Evolutionary conservation across 2,113 vertebrate genomes (phyloP), one percentile per base, ranked within the genome.

Genomic region (Halichoeres trimaculatus): DNA sequence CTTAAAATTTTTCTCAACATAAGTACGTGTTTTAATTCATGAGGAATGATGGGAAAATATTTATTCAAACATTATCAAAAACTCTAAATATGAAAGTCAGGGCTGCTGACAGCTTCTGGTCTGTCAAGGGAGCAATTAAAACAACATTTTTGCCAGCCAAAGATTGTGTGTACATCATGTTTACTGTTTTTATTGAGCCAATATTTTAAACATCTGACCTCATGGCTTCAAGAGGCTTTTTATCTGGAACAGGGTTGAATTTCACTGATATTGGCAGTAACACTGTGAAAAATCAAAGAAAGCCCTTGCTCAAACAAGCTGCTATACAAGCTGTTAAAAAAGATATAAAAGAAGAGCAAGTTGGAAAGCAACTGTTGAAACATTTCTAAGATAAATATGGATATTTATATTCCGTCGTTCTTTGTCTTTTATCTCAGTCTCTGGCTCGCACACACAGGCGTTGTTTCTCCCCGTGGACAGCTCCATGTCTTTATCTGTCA

Each of bases 401-500:
- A 62, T 34, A 51, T 58, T 41, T 78, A 57, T 76, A 53, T 85
- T 70, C 45, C 56, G n/a, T 59, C 17, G 72, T 80, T 26, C 8
- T 85, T 83, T 68, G 64, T 81, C 60, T 83, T 81, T 79, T 61
- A 68, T 80, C 52, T 62, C 30, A 47, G 53, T 69, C 55, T 76
- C 66, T 45, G 24, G 68, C 60, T 74, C 34, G 10, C 50, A 38
- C n/a, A 16, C 2, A 19, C 61, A 74, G 45, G 54, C n/a, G 38
- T 63, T 59, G 69, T 72, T 84, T 52, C 57, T 89, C 76, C 76
- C 77, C 22, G 53, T 74, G 80, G 86, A 83, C 67, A 76, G 80
- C 75, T 88, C 78, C 72, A 86, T 91, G 86, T 86, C 81, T 88
- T 82, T 89, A 90, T 90, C 90, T 89, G 71, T 78, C 82, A 86